Percentiles rank a stretch among this genome's conserved stretches.
Evolutionary conservation across 2,113 vertebrate species (phyloP).

Genomic region (Cyanistes caeruleus): DNA sequence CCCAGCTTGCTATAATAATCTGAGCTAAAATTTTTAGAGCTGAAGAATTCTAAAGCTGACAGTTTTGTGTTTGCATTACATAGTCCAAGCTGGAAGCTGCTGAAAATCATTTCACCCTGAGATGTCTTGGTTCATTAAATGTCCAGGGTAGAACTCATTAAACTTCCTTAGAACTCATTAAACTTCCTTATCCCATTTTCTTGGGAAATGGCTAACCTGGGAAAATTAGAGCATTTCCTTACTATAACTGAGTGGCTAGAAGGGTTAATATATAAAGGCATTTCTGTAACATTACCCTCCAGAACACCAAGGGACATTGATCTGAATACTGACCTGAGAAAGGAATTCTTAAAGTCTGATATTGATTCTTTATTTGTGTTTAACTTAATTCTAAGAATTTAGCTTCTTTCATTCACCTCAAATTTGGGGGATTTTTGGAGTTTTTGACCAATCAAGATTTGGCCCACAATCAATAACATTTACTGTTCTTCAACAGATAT

Average conservation of each 20-base stretch:
- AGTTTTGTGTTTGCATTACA: not conserved
- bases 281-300: not conserved
- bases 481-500: conserved; percentile 75
- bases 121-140: not conserved
- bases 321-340: not conserved
- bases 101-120: not conserved
- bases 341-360: not conserved
- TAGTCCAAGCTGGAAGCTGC: not conserved
- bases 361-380: not conserved
- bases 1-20: not conserved
- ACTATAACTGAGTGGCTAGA: not conserved
- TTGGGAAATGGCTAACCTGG: not conserved
- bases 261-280: not conserved
- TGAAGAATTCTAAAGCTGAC: not conserved
- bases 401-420: not conserved
- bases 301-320: not conserved
- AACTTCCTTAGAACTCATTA: not conserved
- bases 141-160: not conserved
- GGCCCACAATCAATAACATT: not conserved
- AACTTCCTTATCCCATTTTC: not conserved
- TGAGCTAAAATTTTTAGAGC: not conserved
- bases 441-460: not conserved
- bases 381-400: not conserved
- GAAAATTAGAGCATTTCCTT: not conserved
- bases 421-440: not conserved